phyloP scores from a whole-genome alignment of 2,113 vertebrate species.

The Gnathonemus echidnorhynchus region DNA sequence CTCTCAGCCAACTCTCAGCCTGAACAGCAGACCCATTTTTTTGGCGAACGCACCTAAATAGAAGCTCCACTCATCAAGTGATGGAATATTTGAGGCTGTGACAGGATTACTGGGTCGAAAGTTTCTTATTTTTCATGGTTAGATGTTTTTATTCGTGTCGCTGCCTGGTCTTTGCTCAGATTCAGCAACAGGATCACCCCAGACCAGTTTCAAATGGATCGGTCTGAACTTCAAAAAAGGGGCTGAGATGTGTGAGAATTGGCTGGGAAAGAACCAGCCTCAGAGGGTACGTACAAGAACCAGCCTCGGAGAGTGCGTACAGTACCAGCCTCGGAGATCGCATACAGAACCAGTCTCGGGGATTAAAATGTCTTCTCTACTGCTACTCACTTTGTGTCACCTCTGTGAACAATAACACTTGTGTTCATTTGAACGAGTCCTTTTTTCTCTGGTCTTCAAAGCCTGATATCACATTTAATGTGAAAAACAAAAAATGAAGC shows the following conservation, averaged over 20 bases:
- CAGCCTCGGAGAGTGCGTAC: not conserved
- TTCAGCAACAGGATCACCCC: not conserved
- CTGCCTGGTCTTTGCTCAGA: not conserved
- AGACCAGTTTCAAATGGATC: not conserved
- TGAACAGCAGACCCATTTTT: not conserved
- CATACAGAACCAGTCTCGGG: not conserved
- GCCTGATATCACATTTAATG: not conserved
- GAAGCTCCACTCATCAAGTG: not conserved
- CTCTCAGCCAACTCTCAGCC: not conserved
- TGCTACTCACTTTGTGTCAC: not conserved
- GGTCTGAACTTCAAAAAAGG: not conserved
- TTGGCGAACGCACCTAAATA: not conserved
- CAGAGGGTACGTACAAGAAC: not conserved
- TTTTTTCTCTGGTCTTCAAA: not conserved
- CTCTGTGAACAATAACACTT: not conserved
- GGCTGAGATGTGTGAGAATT: not conserved
- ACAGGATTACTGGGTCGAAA: not conserved
- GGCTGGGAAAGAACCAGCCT: no score
- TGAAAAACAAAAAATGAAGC: not conserved
- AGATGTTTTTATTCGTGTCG: not conserved
- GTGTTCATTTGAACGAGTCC: not conserved
- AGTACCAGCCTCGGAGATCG: not conserved
- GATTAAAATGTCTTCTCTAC: not conserved
- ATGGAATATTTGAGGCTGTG: not conserved
- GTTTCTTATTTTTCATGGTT: no score